Conservation (phyloP, 2,888 invertebrate species). For the Hypomecis atomaria region DNA sequence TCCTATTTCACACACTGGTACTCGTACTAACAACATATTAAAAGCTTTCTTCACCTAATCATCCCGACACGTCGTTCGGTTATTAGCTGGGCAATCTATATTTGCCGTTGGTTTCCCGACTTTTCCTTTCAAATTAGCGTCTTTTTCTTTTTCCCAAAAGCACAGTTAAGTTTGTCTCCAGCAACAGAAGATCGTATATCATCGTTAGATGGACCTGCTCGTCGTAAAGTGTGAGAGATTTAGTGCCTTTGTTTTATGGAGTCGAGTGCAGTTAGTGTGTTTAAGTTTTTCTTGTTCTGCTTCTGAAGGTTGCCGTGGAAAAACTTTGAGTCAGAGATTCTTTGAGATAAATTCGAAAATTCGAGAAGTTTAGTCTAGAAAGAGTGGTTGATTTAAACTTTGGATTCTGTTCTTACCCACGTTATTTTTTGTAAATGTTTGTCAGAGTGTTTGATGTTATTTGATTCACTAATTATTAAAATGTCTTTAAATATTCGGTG, state of each 20-base stretch:
- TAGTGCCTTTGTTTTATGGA: constrained; percentile 44
- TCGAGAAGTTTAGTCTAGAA: too few relatives aligned
- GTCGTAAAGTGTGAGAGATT: constrained; percentile 51
- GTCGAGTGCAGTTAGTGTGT: constrained; percentile 44
- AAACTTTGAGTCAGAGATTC: too few relatives aligned
- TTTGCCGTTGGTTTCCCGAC: constrained; percentile 9
- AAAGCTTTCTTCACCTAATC: constrained; percentile 42
- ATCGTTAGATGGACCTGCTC: constrained; percentile 50
- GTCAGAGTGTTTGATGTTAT: too few relatives aligned
- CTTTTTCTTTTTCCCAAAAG: constrained; percentile 22
- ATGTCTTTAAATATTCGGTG: too few relatives aligned
- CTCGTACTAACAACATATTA: constrained; percentile 30
- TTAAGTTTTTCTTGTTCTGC: constrained; percentile 5
- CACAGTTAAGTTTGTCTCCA: constrained; percentile 39
- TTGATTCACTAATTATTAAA: too few relatives aligned
- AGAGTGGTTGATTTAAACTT: too few relatives aligned
- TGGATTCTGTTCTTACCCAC: too few relatives aligned
- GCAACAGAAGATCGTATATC: constrained; percentile 43
- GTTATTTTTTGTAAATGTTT: too few relatives aligned
- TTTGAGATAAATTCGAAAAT: too few relatives aligned
- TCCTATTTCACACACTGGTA: background rate
- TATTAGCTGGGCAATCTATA: constrained; percentile 32
- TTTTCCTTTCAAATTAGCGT: constrained; percentile 3
- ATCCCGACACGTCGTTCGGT: constrained; percentile 40
- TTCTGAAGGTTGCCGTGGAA: background rate